Percentiles rank a stretch among this genome's conserved stretches.
These are phyloP conservation scores for Phylloscopus whistleri DNA, from an alignment of 2,113 vertebrate genomes.

Conservation along the genomic window DNA sequence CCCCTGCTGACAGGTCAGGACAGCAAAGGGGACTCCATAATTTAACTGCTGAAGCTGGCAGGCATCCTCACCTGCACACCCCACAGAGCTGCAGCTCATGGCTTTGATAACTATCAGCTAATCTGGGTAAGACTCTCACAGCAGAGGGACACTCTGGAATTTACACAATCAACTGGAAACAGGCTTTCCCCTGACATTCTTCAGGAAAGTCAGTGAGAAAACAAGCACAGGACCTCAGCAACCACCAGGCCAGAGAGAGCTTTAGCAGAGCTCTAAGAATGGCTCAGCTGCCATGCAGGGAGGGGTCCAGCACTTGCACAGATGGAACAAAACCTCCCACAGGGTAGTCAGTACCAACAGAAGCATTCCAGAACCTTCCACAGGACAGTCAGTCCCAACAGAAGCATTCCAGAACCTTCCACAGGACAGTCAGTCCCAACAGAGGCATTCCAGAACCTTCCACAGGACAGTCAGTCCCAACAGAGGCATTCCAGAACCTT, in stretches of 20 bases:
- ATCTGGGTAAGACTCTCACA: neutral
- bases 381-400: neutral
- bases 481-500: neutral
- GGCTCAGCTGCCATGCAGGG: neutral
- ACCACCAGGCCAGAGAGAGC: neutral
- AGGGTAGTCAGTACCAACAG: neutral
- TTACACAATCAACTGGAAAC: neutral
- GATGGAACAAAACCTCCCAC: neutral
- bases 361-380: neutral
- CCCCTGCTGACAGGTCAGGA: neutral
- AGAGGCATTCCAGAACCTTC: neutral
- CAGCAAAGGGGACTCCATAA: neutral
- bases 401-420: neutral
- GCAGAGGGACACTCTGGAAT: neutral
- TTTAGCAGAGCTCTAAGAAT: neutral
- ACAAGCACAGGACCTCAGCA: neutral
- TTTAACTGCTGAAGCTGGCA: neutral
- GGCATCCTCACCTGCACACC: neutral
- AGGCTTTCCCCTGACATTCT: neutral
- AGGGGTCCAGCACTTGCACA: neutral
- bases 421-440: fast-evolving
- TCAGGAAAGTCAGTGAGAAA: neutral
- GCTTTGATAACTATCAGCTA: neutral
- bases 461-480: fast-evolving
- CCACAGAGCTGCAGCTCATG: neutral